phyloP scores from a whole-genome alignment of 2,113 vertebrate species.

The Deroptyus accipitrinus region DNA sequence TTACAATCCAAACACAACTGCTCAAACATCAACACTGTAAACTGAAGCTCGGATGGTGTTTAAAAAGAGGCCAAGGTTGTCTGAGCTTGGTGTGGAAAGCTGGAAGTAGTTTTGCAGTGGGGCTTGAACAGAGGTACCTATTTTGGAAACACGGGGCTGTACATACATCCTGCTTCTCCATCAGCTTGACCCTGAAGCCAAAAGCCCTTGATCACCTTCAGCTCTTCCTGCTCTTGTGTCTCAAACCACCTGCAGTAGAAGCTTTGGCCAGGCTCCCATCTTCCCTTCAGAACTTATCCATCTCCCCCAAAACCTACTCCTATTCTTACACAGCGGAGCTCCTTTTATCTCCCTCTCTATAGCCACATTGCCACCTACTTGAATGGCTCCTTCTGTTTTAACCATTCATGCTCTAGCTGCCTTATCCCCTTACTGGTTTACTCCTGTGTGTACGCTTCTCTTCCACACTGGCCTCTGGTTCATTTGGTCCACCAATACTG shows the following conservation, averaged over 20 bases:
- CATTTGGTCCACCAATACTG: not conserved
- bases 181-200: not conserved
- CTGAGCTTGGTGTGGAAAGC: not conserved
- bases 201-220: not conserved
- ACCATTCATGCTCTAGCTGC: not conserved
- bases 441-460: not conserved
- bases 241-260: not conserved
- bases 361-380: accelerated
- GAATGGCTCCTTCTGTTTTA: not conserved
- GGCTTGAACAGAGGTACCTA: not conserved
- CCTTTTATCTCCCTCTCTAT: not conserved
- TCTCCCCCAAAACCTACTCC: not conserved
- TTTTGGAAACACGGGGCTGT: not conserved
- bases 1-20: not conserved
- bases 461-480: not conserved
- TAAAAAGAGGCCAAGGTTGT: not conserved
- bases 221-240: not conserved
- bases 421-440: not conserved
- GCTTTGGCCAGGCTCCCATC: not conserved
- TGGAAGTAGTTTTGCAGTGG: not conserved
- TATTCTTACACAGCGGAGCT: not conserved
- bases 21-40: not conserved
- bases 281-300: not conserved
- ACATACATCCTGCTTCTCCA: not conserved
- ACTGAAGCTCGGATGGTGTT: not conserved